phyloP scores from a whole-genome alignment of 2,797 vertebrate species.

The Sebastes diploproa region DNA sequence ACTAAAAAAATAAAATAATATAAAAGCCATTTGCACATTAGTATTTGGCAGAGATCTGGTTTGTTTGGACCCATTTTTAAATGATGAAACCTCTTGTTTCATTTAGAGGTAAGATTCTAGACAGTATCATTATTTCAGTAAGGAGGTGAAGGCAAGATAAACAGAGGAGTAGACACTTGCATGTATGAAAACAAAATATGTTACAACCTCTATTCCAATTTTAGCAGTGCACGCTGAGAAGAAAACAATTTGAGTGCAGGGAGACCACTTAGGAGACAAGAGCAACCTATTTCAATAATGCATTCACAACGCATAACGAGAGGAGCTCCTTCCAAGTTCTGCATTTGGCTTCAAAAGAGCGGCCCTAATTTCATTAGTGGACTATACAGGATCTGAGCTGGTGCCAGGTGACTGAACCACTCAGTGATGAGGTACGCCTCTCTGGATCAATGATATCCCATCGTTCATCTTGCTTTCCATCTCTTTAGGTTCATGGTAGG shows the following conservation, averaged over 20 bases:
- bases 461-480: constrained; percentile 39
- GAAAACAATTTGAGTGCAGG: constrained; percentile 50
- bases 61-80: not conserved
- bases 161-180: not conserved
- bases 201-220: constrained; percentile 40
- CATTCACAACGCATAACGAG: constrained; percentile 51
- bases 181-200: constrained; percentile 41
- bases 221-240: constrained; percentile 35
- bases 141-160: not conserved
- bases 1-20: not conserved
- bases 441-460: constrained; percentile 37
- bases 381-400: constrained; percentile 32
- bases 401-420: constrained; percentile 58
- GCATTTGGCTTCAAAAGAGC: constrained; percentile 60
- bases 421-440: constrained; percentile 40
- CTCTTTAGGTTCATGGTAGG: constrained; percentile 5
- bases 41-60: not conserved
- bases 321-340: constrained; percentile 50
- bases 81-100: not conserved
- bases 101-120: not conserved
- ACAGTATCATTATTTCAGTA: constrained; percentile 9
- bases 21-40: not conserved
- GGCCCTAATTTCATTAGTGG: constrained; percentile 65
- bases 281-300: constrained; percentile 70
- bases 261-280: constrained; percentile 60